Evolutionary conservation across 2,888 invertebrate genomes (phyloP).

Genomic region (Mylabris sibirica): DNA sequence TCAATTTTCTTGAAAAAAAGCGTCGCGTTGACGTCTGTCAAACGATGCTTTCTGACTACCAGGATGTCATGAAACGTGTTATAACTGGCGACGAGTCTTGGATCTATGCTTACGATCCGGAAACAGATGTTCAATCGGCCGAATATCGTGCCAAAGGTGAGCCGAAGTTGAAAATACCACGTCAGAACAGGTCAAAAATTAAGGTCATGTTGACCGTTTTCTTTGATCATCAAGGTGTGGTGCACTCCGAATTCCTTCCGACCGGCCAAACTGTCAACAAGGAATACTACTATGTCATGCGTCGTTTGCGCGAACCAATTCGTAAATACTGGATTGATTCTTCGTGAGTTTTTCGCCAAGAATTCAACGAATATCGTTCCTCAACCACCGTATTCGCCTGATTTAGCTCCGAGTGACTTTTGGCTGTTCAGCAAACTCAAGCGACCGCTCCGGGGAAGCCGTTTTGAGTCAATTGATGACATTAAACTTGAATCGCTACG

Average conservation of each 20-base stretch:
- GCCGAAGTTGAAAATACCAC: slow-evolving; percentile 16
- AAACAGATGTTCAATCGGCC: slow-evolving; percentile 8
- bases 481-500: slow-evolving; percentile 41
- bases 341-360: slow-evolving; percentile 34
- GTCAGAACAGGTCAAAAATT: background rate
- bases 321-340: background rate
- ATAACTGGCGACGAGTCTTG: slow-evolving; percentile 18
- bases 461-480: slow-evolving; percentile 35
- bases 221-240: slow-evolving; percentile 29
- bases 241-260: slow-evolving; percentile 27
- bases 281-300: slow-evolving; percentile 15
- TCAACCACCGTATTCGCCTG: slow-evolving; percentile 36
- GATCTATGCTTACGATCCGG: slow-evolving; percentile 21
- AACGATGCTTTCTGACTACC: slow-evolving; percentile 20
- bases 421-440: slow-evolving; percentile 41
- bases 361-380: slow-evolving; percentile 30
- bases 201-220: slow-evolving; percentile 32
- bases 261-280: slow-evolving; percentile 6
- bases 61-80: slow-evolving; percentile 7
- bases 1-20: slow-evolving; percentile 6
- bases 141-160: slow-evolving; percentile 6
- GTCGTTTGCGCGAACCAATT: background rate
- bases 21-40: slow-evolving; percentile 26
- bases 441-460: slow-evolving; percentile 36
- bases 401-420: slow-evolving; percentile 33